Base-by-base conservation (phyloP, 2,797 vertebrate species). In the Schizopygopsis malacanthus region DNA sequence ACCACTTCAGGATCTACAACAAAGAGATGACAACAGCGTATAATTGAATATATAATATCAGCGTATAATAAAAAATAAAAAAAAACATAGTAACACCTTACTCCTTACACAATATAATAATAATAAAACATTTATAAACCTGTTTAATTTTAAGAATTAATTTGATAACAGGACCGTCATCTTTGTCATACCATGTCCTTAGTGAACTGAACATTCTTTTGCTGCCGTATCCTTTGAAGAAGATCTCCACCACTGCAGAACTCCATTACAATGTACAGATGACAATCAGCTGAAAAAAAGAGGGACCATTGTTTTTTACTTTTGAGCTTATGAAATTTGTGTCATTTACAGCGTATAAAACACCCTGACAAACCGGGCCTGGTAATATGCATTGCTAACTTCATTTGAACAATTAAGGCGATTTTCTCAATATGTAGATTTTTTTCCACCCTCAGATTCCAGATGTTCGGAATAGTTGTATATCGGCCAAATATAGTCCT, bases 181-280 rank as follows among this genome's bases (percentile, higher is more conserved):
- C 20, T 33, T 78, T 70, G 39, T 47, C 95, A 92, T 95, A 98
- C 97, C 90, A 2, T 91, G 65, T 97, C 95, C 89, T 97, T 94
- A 37, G 94, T 89, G 89, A 99, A 97, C 22, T 96, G 93, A n/a
- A 86, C 91, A 25, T 93, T 93, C 90, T 95, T 96, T 90, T 96
- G 97, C 6, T 91, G 92, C 85, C 90, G 96, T 82, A 99, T 97
- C 94, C 93, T 97, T 79, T 96, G 96, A 82, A 97, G 94, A 52
- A 99, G 93, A 90, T 98, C 97, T 86, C 97, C 97, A 81, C 95
- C 96, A 4, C 96, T 92, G 92, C 98, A 99, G 91, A 96, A 97
- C 90, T 99, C 97, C 97, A 98, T 98, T 37, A 97, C 96, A 85
- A 98, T 98, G 87, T 96, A 97, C 84, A 98, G 89, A 89, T 97